Evolutionary conservation across 2,797 vertebrate species (phyloP), one percentile per base, ranked within the genome.

Genomic region (Iguana delicatissima): DNA sequence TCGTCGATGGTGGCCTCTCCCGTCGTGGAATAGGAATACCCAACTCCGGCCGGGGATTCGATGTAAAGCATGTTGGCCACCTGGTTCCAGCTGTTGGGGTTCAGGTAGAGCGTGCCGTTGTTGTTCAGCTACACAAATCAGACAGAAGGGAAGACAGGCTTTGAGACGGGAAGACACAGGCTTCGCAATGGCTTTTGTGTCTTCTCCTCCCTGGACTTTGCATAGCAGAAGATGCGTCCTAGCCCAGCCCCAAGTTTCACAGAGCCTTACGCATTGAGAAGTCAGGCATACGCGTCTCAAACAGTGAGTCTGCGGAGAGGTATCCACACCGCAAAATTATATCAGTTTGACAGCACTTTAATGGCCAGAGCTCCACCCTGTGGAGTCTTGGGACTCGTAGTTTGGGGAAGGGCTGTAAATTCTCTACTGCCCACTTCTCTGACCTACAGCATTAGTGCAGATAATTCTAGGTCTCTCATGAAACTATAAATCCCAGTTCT

Each of bases 1-100:
- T 95, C 93, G 64, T 77, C 69, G 35, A 73, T 93, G 76, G 93
- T 46, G 52, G 94, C 89, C 59, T 92, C 90, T n/a, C 74, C 85
- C 62, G 69, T 38, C 32, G 91, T 84, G 85, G 92, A 91, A 69
- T 82, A 94, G 79, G 93, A 93, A 55, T 91, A 89, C 12, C 93
- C 93, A 20, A 94, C 90, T 6, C 92, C 93, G 12, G 88, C 26
- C 0, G 93, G 91, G n/a, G 88, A 94, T 64, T 94, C 89, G 82
- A 95, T 20, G 20, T 93, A 92, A 32, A 95, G 88, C 85, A 94
- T 84, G 12, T 86, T 94, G 91, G 94, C 91, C 9, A 87, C 91
- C 72, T 91, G 83, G 73, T 96, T 96, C 93, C 94, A 96, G 89
- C 92, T 93, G 84, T 91, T 84, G 10, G 46, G 73, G 90, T 95